Conservation (phyloP, 2,113 vertebrate genomes). For the Clarias batrachus region DNA sequence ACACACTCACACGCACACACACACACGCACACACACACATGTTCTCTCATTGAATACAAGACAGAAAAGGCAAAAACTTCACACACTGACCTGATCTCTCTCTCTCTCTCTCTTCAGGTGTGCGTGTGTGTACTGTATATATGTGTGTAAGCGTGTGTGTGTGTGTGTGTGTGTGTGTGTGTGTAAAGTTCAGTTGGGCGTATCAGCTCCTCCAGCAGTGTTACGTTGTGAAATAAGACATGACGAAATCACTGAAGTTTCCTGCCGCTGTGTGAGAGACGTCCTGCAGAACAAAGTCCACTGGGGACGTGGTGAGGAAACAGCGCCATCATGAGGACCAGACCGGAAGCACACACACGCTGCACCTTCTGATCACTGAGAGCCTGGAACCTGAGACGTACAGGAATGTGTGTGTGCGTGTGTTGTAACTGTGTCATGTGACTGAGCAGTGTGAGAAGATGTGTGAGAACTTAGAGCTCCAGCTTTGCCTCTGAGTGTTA, state of each 20-base stretch:
- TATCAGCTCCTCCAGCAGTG: not conserved
- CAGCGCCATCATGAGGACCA: slow-evolving; percentile 23
- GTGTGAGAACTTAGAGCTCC: too few relatives aligned
- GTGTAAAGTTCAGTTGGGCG: not conserved
- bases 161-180: slow-evolving; percentile 7
- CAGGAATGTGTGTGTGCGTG: too few relatives aligned
- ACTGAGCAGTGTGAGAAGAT: too few relatives aligned
- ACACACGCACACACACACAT: not conserved
- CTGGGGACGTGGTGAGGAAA: not conserved
- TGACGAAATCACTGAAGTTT: not conserved
- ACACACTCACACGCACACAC: not conserved
- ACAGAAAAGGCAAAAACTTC: not conserved
- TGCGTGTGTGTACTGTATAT: not conserved
- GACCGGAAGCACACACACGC: not conserved
- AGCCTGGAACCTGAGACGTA: not conserved
- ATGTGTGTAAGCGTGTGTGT: not conserved
- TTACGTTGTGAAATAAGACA: not conserved
- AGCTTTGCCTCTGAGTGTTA: not conserved
- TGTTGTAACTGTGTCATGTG: too few relatives aligned
- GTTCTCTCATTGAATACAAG: not conserved
- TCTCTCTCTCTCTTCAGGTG: not conserved
- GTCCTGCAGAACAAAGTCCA: slow-evolving; percentile 40
- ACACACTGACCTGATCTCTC: not conserved
- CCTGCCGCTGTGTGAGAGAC: slow-evolving; percentile 4
- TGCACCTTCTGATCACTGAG: slow-evolving; percentile 37